These are phyloP conservation scores for Clivina fossor DNA, from an alignment of 2,888 invertebrate genomes.

Conservation along the genomic window DNA sequence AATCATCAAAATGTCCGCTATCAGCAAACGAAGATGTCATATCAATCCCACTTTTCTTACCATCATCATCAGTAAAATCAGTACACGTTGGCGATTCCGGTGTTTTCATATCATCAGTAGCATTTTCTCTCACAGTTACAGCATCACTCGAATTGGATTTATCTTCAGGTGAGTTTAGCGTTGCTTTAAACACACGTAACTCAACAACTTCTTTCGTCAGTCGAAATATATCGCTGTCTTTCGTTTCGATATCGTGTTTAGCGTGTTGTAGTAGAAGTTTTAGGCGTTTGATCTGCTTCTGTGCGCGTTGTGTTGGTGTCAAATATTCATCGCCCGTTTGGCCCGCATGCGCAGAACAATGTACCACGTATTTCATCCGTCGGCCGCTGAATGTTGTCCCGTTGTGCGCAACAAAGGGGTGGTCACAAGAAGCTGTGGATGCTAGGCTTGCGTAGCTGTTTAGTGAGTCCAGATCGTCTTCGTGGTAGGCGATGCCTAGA, in stretches of 20 bases:
- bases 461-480: slow-evolving; percentile 74
- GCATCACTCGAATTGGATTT: slow-evolving; percentile 41
- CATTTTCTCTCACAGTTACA: slow-evolving; percentile 71
- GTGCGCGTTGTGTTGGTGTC: slow-evolving; percentile 85
- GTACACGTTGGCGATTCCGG: slow-evolving; percentile 56
- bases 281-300: slow-evolving; percentile 75
- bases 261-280: slow-evolving; percentile 73
- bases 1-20: slow-evolving; percentile 84
- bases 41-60: slow-evolving; percentile 51
- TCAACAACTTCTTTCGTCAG: slow-evolving; percentile 70
- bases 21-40: slow-evolving; percentile 79
- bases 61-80: slow-evolving; percentile 56
- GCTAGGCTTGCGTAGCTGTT: slow-evolving; percentile 78
- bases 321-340: slow-evolving; percentile 80
- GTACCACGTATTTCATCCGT: slow-evolving; percentile 72
- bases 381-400: slow-evolving; percentile 61
- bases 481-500: too few relatives aligned
- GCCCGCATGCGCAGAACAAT: slow-evolving; percentile 79
- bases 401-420: slow-evolving; percentile 75
- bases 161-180: slow-evolving; percentile 70
- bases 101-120: slow-evolving; percentile 56
- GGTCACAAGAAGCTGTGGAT: slow-evolving; percentile 79
- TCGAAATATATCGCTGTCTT: slow-evolving; percentile 78
- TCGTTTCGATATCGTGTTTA: slow-evolving; percentile 74
- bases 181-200: slow-evolving; percentile 75